These are phyloP conservation scores for Drosophila pachea DNA, from an alignment of 1,140 invertebrate genomes.

Conservation along the genomic window DNA sequence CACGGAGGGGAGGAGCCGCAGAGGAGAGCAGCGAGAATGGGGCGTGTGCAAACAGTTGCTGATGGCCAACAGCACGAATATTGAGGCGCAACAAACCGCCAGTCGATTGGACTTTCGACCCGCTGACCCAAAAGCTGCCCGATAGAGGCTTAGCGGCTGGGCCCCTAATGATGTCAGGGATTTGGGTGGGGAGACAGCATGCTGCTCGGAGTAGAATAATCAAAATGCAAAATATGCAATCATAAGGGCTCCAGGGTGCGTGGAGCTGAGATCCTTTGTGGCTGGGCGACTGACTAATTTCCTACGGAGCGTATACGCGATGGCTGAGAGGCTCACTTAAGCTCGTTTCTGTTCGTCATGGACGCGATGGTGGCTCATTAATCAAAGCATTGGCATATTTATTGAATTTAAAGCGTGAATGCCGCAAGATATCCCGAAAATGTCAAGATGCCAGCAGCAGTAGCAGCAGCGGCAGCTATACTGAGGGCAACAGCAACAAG, in stretches of 20 bases:
- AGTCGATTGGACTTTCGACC: not conserved
- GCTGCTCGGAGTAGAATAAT: conserved; percentile 20
- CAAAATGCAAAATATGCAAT: conserved; percentile 47
- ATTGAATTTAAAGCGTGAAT: conserved; percentile 44
- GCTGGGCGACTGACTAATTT: conserved; percentile 28
- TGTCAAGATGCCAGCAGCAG: conserved; percentile 16
- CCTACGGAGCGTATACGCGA: conserved; percentile 17
- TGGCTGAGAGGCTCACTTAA: conserved; percentile 1
- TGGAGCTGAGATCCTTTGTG: too few relatives aligned
- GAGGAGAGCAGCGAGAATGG: not conserved
- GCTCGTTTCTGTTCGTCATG: conserved; percentile 25
- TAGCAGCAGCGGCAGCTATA: not conserved
- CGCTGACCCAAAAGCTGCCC: not conserved
- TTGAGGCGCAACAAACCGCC: conserved; percentile 11
- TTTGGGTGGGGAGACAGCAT: conserved; percentile 21
- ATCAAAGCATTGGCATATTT: conserved; percentile 42
- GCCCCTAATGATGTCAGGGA: conserved; percentile 65
- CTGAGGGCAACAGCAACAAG: conserved; percentile 28
- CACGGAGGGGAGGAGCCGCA: not conserved
- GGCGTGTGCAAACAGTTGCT: conserved; percentile 22
- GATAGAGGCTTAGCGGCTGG: conserved; percentile 11
- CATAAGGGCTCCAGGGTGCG: not conserved
- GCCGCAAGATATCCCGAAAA: conserved; percentile 6
- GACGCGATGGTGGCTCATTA: conserved; percentile 29
- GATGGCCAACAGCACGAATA: conserved; percentile 18